Evolutionary conservation across 92 coral and sea anemone genomes (phyloP), one percentile per base, ranked within the genome.

Genomic region (Pocillopora meandrina): DNA sequence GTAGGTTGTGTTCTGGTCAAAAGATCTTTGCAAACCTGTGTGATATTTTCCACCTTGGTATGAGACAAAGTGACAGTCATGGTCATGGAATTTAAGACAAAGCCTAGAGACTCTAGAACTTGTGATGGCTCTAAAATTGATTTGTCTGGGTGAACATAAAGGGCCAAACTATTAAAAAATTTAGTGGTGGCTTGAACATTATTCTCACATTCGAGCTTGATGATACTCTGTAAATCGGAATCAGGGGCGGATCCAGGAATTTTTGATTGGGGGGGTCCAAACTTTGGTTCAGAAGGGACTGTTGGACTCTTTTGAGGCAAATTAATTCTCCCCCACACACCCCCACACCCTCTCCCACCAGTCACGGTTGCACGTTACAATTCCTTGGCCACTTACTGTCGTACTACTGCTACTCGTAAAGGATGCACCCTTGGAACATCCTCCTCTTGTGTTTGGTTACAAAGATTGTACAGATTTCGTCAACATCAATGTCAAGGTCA

Each of bases 31-130:
- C 16, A 20, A 57, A 56, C 66, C 52, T 35, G 62, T 31, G 60
- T 70, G 74, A 58, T 65, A 56, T 59, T 80, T 17, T 72, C 65
- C 56, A 34, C 84, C 58, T 65, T 47, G 42, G 71, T 33, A 65
- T 23, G 34, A n/a, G 36, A 65, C 71, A 65, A 21, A 20, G 71
- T 65, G 71, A 65, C 79, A 57, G 82, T 83, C 93, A 90, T 90
- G 69, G 72, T 49, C 19, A 71, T 65, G 47, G 87, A 85, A 61
- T 89, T 82, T 33, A 85, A 75, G 60, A 73, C 70, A 33, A 89
- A 89, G 67, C 88, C 82, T 63, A 87, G 84, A 73, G 66, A 87
- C 33, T 59, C 61, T 62, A 61, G 71, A 36, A 36, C 68, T 11
- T 74, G 71, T 20, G 78, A n/a, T 62, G 71, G 60, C 49, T 62